Conservation (phyloP, 1,140 invertebrate species). For the Ips nitidus region DNA sequence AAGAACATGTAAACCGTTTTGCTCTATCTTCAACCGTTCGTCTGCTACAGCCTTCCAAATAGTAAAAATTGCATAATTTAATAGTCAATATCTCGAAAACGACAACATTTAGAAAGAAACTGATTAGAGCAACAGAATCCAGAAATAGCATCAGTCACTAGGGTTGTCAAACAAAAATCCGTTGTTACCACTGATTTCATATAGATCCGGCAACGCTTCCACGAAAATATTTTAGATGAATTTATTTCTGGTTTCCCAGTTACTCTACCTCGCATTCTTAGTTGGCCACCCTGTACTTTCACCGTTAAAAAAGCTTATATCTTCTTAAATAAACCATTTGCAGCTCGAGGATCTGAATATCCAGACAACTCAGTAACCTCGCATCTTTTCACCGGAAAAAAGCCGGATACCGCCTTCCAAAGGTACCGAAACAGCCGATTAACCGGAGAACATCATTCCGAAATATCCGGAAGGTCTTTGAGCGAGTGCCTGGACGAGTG, state of each 20-base stretch:
- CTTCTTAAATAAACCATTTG: constrained; percentile 13
- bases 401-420: constrained; percentile 86
- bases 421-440: constrained; percentile 81
- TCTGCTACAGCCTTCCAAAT: too few species aligned
- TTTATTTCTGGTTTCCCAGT: not conserved
- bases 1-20: too few species aligned
- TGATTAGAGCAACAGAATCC: too few species aligned
- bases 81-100: too few species aligned
- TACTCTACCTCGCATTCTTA: too few species aligned
- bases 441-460: constrained; percentile 82
- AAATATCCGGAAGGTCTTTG: constrained; percentile 80
- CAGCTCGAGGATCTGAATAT: constrained; percentile 78
- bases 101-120: too few species aligned
- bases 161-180: too few species aligned
- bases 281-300: not conserved
- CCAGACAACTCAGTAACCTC: constrained; percentile 80
- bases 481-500: constrained; percentile 90
- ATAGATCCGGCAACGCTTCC: too few species aligned
- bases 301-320: not conserved
- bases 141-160: too few species aligned
- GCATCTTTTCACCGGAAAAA: constrained; percentile 75
- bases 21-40: too few species aligned
- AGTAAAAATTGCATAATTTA: too few species aligned
- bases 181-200: too few species aligned
- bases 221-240: not conserved